Conservation (phyloP, 2,113 vertebrate species). For the Paramisgurnus dabryanus region DNA sequence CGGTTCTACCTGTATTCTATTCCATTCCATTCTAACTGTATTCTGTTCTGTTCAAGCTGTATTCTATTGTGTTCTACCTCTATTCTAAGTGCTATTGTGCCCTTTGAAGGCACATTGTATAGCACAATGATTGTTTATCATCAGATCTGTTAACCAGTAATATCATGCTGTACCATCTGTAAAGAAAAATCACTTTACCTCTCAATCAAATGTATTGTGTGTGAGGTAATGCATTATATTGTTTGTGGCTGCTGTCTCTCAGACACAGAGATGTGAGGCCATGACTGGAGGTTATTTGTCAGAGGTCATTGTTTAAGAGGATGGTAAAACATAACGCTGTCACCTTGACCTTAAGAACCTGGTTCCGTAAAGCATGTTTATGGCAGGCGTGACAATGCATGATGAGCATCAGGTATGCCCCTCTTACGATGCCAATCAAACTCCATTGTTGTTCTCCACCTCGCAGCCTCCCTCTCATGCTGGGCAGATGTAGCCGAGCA, state of each 20-base stretch:
- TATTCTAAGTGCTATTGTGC: too few species aligned
- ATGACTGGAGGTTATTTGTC: background rate
- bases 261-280: background rate
- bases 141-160: too few species aligned
- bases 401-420: constrained; percentile 1
- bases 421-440: background rate
- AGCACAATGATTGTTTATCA: too few species aligned
- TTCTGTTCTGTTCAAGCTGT: too few species aligned
- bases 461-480: background rate
- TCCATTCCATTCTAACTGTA: too few species aligned
- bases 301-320: background rate
- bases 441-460: background rate
- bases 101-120: too few species aligned
- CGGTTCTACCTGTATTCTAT: too few species aligned
- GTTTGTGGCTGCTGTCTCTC: constrained; percentile 7
- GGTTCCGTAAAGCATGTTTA: background rate
- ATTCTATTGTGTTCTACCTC: too few species aligned
- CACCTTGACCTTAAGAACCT: background rate
- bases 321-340: background rate
- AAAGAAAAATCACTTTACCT: too few species aligned
- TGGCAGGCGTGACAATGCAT: background rate
- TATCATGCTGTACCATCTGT: too few species aligned
- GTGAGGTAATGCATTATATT: constrained; percentile 6
- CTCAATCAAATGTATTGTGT: background rate
- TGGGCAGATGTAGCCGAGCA: background rate